Base-by-base conservation (phyloP, 2,113 vertebrate species). In the Lasiurus borealis region DNA sequence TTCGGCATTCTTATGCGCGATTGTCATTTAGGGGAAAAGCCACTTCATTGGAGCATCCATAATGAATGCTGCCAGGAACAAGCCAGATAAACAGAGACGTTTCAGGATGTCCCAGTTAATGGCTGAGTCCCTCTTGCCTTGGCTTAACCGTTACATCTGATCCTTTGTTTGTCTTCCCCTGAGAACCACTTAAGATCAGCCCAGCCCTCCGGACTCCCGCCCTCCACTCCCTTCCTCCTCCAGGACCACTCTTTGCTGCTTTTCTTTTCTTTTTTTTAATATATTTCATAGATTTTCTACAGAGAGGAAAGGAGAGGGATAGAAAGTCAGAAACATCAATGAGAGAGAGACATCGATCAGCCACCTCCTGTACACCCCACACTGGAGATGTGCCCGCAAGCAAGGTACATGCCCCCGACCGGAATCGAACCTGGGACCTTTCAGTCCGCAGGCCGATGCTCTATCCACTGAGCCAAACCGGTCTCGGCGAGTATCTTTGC, bases 21-120 rank as follows among this genome's bases (percentile, higher is more conserved):
- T 57, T 18, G 13, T n/a, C 8, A 3, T 34, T 66, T 40, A 34
- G 31, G 3, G 44, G 0, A 0, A 27, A 73, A 44, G 10, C 12
- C 71, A 69, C 54, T 68, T 27, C 27, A 16, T 18, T 54, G 36
- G 36, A 23, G 64, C 77, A 62, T 23, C 31, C 86, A 12, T 66
- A 21, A 72, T 31, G 62, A 92, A 85, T 76, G 93, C 92, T 71
- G 44, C 36, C 50, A 76, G 29, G 59, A 48, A 69, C 13, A 36
- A 77, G 40, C 7, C 25, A 6, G 27, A 62, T 50, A 40, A 23
- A 54, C 25, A 80, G 34, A 59, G 77, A 31, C 29, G 27, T 21
- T 44, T 48, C 52, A 89, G 40, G 69, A 75, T 4, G 48, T 54
- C 25, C 72, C 52, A 6, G 36, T 71, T 31, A n/a, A 29, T 52